Conservation (phyloP, 2,888 invertebrate species). For the Eumerus sabulonum region DNA sequence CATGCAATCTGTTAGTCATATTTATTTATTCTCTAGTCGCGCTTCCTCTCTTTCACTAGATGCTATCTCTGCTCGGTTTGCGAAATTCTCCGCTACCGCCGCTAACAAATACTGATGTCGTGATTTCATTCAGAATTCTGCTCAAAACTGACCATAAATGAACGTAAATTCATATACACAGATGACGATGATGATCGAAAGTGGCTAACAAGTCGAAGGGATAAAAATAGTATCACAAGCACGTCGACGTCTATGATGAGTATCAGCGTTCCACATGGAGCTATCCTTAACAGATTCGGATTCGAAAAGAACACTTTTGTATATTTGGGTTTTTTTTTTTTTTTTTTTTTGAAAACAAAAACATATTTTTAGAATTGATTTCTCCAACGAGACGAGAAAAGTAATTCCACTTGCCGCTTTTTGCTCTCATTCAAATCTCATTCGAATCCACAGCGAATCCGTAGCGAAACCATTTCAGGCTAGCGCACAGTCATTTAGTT, state of each 20-base stretch:
- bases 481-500: slow-evolving; percentile 33
- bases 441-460: slow-evolving; percentile 15
- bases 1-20: slow-evolving; percentile 68
- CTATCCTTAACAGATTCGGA: slow-evolving; percentile 2
- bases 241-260: slow-evolving; percentile 9
- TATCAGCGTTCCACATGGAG: too few species aligned
- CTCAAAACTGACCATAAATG: slow-evolving; percentile 62
- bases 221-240: slow-evolving; percentile 52
- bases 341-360: neutral
- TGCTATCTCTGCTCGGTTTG: neutral
- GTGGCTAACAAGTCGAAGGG: slow-evolving; percentile 31
- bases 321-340: slow-evolving; percentile 31
- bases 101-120: slow-evolving; percentile 47
- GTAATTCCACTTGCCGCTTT: neutral
- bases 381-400: slow-evolving; percentile 29
- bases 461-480: slow-evolving; percentile 61
- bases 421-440: slow-evolving; percentile 38
- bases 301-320: slow-evolving; percentile 50
- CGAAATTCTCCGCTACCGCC: slow-evolving; percentile 53
- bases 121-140: slow-evolving; percentile 63
- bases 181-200: slow-evolving; percentile 22
- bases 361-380: slow-evolving; percentile 18
- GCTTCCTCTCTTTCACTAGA: slow-evolving; percentile 34
- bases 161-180: slow-evolving; percentile 51
- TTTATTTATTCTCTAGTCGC: slow-evolving; percentile 53